Evolutionary conservation across 1,140 invertebrate genomes (phyloP).

Genomic region (Choristoneura fumiferana): DNA sequence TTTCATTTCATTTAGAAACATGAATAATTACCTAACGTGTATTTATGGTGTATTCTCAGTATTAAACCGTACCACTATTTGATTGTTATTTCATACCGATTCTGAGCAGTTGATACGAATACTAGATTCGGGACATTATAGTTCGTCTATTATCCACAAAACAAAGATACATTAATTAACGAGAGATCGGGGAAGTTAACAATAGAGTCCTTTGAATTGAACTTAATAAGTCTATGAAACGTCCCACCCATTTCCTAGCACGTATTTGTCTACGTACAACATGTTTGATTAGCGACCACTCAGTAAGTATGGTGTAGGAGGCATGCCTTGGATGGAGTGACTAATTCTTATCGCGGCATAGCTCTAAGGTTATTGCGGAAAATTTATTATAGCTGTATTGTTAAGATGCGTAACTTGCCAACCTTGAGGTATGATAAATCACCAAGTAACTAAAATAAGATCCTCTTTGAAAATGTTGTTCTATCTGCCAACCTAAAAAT

Average conservation of each 20-base stretch:
- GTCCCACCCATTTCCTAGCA: slow-evolving; percentile 11
- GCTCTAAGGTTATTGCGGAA: slow-evolving; percentile 36
- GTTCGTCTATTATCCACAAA: too few relatives aligned
- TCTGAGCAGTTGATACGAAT: too few relatives aligned
- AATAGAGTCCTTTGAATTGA: slow-evolving; percentile 14
- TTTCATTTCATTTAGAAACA: too few relatives aligned
- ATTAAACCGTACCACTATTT: too few relatives aligned
- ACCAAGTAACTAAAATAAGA: too few relatives aligned
- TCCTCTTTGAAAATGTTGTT: too few relatives aligned
- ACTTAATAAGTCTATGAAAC: not conserved
- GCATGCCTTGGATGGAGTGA: slow-evolving; percentile 42
- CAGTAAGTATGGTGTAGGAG: slow-evolving; percentile 40
- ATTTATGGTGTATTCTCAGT: too few relatives aligned
- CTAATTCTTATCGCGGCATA: slow-evolving; percentile 57
- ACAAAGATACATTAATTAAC: too few relatives aligned
- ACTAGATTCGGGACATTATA: too few relatives aligned
- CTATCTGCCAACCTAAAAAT: too few relatives aligned
- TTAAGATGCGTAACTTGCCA: not conserved
- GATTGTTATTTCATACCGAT: too few relatives aligned
- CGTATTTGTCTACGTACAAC: slow-evolving; percentile 21
- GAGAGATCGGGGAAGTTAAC: not conserved
- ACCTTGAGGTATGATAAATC: not conserved
- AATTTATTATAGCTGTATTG: slow-evolving; percentile 35
- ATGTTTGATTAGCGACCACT: slow-evolving; percentile 42
- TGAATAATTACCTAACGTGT: too few relatives aligned